Conservation (phyloP, 2,888 invertebrate species). For the Neoitamus cyanurus region DNA sequence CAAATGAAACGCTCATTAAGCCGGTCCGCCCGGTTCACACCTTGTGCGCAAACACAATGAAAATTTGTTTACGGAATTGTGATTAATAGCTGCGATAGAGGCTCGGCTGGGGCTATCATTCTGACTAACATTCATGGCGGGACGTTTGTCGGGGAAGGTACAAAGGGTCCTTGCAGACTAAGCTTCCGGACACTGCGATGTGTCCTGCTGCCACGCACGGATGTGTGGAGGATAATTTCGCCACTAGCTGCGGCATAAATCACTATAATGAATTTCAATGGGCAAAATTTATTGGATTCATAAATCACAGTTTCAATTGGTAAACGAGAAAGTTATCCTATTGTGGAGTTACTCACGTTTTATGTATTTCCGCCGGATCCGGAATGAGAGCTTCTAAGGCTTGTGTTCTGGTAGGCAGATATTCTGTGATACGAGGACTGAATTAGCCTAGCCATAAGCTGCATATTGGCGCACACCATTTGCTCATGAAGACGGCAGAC, state of each 20-base stretch:
- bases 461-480: neutral
- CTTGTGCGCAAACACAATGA: slow-evolving; percentile 28
- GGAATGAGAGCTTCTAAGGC: neutral
- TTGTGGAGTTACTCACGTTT: slow-evolving; percentile 41
- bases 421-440: neutral
- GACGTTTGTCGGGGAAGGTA: neutral
- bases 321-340: slow-evolving; percentile 47
- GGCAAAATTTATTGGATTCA: slow-evolving; percentile 46
- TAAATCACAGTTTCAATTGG: slow-evolving; percentile 49
- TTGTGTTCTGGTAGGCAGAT: neutral
- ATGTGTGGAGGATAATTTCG: slow-evolving; percentile 25
- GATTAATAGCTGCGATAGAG: slow-evolving; percentile 30
- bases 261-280: slow-evolving; percentile 48
- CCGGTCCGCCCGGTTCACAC: neutral
- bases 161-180: slow-evolving; percentile 4
- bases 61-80: slow-evolving; percentile 25
- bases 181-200: slow-evolving; percentile 13
- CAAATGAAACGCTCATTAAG: neutral
- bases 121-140: neutral
- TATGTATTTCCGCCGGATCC: slow-evolving; percentile 30
- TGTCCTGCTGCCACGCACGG: slow-evolving; percentile 4
- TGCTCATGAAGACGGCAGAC: neutral
- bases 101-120: slow-evolving; percentile 5
- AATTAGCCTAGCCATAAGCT: neutral
- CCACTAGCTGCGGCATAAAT: slow-evolving; percentile 42